Percentiles rank a stretch among this genome's conserved stretches.
These are phyloP conservation scores for Rhagium mordax DNA, from an alignment of 2,888 invertebrate genomes.

Conservation along the genomic window DNA sequence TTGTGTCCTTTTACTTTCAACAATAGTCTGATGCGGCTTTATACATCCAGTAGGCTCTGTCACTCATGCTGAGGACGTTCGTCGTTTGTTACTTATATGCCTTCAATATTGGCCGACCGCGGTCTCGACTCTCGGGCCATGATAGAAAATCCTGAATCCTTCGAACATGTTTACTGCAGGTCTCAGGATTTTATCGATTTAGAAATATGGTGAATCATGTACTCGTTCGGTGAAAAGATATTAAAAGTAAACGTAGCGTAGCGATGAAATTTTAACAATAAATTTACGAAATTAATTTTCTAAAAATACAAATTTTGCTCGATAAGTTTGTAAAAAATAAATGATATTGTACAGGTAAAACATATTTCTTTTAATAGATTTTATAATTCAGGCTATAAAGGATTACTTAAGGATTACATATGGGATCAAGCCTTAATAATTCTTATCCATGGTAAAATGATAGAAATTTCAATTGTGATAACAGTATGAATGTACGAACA, in stretches of 20 bases:
- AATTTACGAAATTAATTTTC: neutral
- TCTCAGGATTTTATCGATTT: conserved; percentile 13
- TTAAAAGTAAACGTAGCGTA: neutral
- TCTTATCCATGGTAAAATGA: too few species aligned
- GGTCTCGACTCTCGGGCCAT: conserved; percentile 5
- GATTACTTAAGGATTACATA: too few species aligned
- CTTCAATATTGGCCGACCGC: conserved; percentile 31
- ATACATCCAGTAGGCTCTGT: conserved; percentile 60
- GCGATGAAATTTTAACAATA: neutral
- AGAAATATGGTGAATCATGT: neutral
- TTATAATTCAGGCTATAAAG: too few species aligned
- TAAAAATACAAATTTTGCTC: neutral
- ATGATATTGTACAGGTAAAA: too few species aligned
- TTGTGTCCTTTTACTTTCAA: conserved; percentile 70
- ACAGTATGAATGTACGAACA: too few species aligned
- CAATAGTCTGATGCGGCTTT: conserved; percentile 64
- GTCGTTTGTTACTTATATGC: conserved; percentile 50
- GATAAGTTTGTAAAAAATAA: too few species aligned
- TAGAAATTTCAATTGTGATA: too few species aligned
- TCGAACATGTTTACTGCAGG: conserved; percentile 2
- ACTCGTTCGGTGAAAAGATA: neutral
- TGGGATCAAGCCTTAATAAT: too few species aligned
- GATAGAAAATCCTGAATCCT: conserved; percentile 20
- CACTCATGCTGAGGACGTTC: conserved; percentile 53
- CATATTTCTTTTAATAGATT: too few species aligned